Evolutionary conservation across 2,113 vertebrate genomes (phyloP).

Genomic region (Grammomys dolichurus): DNA sequence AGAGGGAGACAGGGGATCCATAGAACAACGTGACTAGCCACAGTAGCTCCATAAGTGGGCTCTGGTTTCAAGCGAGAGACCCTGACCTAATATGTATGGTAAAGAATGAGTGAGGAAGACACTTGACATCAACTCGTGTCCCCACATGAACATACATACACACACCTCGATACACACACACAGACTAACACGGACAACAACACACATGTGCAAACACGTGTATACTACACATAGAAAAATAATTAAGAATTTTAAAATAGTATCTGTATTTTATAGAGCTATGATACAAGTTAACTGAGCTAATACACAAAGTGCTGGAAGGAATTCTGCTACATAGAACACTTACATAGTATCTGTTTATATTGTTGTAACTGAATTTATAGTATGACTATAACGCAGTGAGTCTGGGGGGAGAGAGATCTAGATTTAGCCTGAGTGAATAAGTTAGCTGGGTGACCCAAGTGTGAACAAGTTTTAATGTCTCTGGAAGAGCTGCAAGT

Average conservation of each 20-base stretch:
- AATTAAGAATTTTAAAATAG: neutral
- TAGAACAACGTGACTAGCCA: too few species aligned
- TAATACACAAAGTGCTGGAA: neutral
- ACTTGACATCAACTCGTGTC: too few species aligned
- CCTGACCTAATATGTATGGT: neutral
- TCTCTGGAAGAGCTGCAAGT: neutral
- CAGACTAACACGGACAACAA: neutral
- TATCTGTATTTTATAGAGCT: neutral
- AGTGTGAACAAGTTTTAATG: neutral
- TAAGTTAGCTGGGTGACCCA: neutral
- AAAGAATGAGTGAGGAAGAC: neutral
- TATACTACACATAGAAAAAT: neutral
- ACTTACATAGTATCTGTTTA: neutral
- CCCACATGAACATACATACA: neutral
- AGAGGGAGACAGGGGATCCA: neutral
- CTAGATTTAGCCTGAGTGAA: neutral
- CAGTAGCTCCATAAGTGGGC: neutral
- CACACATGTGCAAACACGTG: neutral
- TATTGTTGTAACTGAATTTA: neutral
- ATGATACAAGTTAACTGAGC: neutral
- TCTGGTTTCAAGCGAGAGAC: neutral
- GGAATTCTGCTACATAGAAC: neutral
- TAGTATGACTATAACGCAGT: neutral
- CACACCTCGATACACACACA: neutral
- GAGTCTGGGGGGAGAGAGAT: neutral